phyloP scores from a whole-genome alignment of 2,113 vertebrate species.

The Miniopterus natalensis region DNA sequence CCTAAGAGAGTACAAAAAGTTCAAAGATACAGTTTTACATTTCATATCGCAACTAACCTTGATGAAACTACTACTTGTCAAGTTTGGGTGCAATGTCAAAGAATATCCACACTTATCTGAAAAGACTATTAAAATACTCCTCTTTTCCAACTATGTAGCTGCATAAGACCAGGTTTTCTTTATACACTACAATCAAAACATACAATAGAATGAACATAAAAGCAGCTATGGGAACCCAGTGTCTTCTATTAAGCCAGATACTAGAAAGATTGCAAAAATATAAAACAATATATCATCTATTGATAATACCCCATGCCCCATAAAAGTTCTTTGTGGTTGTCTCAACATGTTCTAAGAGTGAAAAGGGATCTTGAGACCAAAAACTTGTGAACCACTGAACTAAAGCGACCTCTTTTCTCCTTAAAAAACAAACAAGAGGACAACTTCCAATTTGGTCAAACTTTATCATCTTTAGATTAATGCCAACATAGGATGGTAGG shows the following conservation, averaged over 20 bases:
- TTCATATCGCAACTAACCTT: not conserved
- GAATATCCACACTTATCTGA: not conserved
- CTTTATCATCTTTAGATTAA: constrained; percentile 37
- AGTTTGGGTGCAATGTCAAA: not conserved
- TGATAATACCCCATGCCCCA: not conserved
- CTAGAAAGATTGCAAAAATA: constrained; percentile 20
- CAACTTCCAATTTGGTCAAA: not conserved
- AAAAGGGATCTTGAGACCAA: not conserved
- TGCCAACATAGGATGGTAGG: not conserved
- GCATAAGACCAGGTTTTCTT: not conserved
- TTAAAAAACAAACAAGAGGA: not conserved
- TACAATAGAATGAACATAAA: constrained; percentile 13
- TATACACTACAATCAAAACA: constrained; percentile 12
- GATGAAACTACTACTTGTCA: not conserved
- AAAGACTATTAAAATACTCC: not conserved
- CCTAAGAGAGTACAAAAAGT: constrained; percentile 10
- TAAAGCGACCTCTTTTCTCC: not conserved
- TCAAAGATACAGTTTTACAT: not conserved
- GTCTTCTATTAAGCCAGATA: constrained; percentile 27
- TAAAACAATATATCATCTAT: not conserved
- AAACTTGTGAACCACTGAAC: constrained; percentile 13
- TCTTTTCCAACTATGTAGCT: not conserved
- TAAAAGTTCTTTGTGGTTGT: not conserved
- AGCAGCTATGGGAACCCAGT: not conserved
- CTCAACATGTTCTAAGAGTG: constrained; percentile 6